Conservation (phyloP, 2,797 vertebrate genomes). For the Anniella stebbinsi region DNA sequence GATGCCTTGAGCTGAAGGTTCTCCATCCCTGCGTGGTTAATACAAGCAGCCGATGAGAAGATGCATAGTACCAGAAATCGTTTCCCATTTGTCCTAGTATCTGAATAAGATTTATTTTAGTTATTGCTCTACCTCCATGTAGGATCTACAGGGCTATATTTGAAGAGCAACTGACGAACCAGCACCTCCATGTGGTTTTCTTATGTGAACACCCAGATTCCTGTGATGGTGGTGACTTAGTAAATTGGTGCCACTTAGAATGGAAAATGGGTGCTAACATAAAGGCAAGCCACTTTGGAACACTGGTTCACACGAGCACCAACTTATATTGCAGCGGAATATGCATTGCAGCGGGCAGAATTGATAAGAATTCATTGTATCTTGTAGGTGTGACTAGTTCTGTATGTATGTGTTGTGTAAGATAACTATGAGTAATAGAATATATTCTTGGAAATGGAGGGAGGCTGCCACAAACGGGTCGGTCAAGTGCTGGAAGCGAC, state of each 20-base stretch:
- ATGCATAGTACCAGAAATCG: not conserved
- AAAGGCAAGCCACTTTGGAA: not conserved
- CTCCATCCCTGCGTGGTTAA: not conserved
- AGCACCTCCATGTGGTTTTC: not conserved
- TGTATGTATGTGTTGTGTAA: too few species aligned
- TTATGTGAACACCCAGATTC: not conserved
- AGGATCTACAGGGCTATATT: not conserved
- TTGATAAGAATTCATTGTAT: too few species aligned
- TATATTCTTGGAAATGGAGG: too few species aligned
- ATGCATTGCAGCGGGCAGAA: too few species aligned
- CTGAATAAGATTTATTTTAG: not conserved
- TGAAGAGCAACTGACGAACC: not conserved
- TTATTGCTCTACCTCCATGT: too few species aligned
- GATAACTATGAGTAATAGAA: too few species aligned
- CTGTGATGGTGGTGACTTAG: not conserved
- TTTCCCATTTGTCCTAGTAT: not conserved
- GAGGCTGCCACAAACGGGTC: too few species aligned
- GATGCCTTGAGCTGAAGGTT: not conserved
- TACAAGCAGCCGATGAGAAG: not conserved
- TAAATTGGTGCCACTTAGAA: not conserved
- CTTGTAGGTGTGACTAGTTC: too few species aligned
- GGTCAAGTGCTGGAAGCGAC: too few species aligned
- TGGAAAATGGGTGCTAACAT: not conserved
- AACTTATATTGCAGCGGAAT: too few species aligned
- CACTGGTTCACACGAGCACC: not conserved